Conservation (phyloP, 2,888 invertebrate species). For the Diploptera punctata region DNA sequence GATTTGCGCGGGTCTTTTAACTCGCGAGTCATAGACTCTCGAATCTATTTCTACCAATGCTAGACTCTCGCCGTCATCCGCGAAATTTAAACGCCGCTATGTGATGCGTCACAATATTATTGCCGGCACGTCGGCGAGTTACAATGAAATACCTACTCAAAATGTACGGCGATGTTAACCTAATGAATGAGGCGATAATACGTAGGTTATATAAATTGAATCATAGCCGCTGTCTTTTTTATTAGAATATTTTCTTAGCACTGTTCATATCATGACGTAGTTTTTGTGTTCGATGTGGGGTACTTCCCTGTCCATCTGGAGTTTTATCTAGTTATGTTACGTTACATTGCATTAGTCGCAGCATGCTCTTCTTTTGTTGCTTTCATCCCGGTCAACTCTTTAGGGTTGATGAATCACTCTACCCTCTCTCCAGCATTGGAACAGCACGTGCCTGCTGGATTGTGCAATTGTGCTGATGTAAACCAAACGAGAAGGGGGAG, state of each 20-base stretch:
- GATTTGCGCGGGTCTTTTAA: no score
- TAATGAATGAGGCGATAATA: background rate
- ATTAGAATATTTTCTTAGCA: background rate
- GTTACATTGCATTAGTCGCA: conserved; percentile 1
- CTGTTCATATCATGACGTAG: background rate
- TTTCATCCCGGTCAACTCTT: background rate
- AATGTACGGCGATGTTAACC: background rate
- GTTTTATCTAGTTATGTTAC: conserved; percentile 6
- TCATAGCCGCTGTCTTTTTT: background rate
- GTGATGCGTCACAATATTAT: no score
- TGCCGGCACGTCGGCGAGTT: background rate
- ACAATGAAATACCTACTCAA: background rate
- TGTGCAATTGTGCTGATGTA: conserved; percentile 16
- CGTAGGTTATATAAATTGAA: background rate
- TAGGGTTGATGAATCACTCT: background rate
- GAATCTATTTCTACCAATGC: no score
- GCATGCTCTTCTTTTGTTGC: background rate
- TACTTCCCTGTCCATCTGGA: background rate
- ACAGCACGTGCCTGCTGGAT: background rate
- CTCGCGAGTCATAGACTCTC: no score
- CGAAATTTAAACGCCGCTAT: no score
- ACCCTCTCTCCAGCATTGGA: background rate
- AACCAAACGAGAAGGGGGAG: conserved; percentile 7
- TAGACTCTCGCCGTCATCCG: no score
- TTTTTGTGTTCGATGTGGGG: background rate